Conservation (phyloP, 1,140 invertebrate genomes). For the Zaprionus davidi region DNA sequence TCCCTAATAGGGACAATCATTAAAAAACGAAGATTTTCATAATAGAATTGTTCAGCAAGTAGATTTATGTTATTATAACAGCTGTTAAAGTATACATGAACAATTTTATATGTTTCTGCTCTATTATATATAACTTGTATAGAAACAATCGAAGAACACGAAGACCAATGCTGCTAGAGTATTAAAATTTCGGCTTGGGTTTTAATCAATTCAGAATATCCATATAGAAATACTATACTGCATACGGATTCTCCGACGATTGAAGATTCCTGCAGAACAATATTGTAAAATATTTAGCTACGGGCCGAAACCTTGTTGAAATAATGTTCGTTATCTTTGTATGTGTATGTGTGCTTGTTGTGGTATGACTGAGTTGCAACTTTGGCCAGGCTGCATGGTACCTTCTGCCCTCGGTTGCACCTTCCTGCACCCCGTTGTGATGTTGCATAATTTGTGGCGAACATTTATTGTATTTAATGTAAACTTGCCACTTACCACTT, state of each 20-base stretch:
- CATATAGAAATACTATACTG: neutral
- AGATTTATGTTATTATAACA: no score
- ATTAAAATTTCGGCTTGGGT: no score
- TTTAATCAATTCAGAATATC: neutral
- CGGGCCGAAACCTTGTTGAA: neutral
- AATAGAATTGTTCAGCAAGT: no score
- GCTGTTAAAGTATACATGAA: no score
- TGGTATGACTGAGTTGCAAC: neutral
- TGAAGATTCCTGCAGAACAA: neutral
- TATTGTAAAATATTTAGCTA: neutral
- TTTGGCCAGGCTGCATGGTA: constrained; percentile 8
- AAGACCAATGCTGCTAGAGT: no score
- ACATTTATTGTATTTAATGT: constrained; percentile 79
- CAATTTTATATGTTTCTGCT: no score
- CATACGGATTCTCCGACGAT: neutral
- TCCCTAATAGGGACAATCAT: no score
- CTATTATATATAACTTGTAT: no score
- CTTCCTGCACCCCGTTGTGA: constrained; percentile 39
- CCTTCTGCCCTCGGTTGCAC: constrained; percentile 16
- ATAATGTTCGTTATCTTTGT: neutral
- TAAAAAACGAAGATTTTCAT: no score
- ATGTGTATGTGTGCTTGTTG: neutral
- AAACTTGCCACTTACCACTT: constrained; percentile 73
- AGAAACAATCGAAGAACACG: no score
- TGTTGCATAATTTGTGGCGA: constrained; percentile 75